A percentile compares a stretch with the other conserved stretches of the same genome.
Conservation (phyloP, 2,888 invertebrate species). For the Synergus japonicus region DNA sequence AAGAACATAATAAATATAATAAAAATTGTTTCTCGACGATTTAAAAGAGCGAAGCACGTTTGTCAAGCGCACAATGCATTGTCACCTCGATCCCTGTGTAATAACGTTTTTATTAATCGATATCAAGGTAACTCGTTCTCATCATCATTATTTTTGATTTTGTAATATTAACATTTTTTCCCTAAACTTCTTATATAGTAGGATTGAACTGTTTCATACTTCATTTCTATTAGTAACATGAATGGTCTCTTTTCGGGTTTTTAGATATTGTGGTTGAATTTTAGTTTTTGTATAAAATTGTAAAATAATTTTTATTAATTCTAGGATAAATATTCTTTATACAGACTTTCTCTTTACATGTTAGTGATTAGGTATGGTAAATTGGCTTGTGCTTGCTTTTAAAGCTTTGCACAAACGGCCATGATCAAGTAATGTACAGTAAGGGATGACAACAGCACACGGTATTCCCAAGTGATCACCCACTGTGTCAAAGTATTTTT, state of each 20-base stretch:
- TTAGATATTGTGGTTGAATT: background rate
- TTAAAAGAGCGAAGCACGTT: conserved; percentile 54
- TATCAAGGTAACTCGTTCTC: background rate
- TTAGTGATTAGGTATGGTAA: too few relatives aligned
- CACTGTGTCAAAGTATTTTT: background rate
- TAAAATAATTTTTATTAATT: too few relatives aligned
- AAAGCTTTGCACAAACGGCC: too few relatives aligned
- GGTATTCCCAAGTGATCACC: too few relatives aligned
- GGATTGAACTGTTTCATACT: background rate
- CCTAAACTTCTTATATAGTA: background rate
- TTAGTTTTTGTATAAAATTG: too few relatives aligned
- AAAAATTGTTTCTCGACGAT: background rate
- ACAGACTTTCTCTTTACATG: too few relatives aligned
- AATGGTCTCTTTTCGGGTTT: background rate
- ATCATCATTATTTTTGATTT: background rate
- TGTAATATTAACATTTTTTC: background rate
- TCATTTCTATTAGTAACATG: background rate
- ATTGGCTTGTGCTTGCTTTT: too few relatives aligned
- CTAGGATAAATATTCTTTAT: too few relatives aligned
- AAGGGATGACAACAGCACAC: too few relatives aligned
- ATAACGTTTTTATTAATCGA: background rate
- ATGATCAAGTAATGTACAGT: too few relatives aligned
- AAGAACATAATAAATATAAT: background rate
- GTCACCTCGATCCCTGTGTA: conserved; percentile 55
- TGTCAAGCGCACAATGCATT: conserved; percentile 64